Base-by-base conservation (phyloP, 2,797 vertebrate species). In the Zenarchopterus dispar region DNA sequence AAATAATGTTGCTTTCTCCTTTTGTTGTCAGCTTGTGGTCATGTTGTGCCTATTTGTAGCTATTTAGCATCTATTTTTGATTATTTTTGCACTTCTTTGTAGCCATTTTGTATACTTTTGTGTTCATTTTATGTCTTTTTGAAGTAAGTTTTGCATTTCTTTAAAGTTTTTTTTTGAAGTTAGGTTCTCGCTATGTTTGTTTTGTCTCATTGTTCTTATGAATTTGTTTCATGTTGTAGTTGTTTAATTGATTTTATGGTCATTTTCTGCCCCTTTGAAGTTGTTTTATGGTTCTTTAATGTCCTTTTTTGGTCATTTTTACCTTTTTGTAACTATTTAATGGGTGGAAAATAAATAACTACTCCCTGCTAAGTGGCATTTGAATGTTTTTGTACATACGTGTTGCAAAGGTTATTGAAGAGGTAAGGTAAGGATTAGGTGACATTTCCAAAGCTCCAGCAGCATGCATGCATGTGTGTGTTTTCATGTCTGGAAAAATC, bases 381-480 rank as follows among this genome's bases (percentile, higher is more conserved):
- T 43, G 17, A 31, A 51, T 51, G 43, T 16, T 36, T 48, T 24
- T 43, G 42, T 53, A 24, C 9, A n/a, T 11, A 8, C 13, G 7
- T 42, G 48, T 1, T 19, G 17, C n/a, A 16, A 59, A 56, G 61
- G 62, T 73, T 44, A 65, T 44, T 51, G 71, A 61, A 51, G 45
- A 36, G 55, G 36, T 47, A 45, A 73, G 39, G 49, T 58, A 48
- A 21, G 16, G 50, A 60, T 51, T 28, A 61, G 49, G 60, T 33
- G 44, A 78, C 71, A 72, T 77, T 76, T 73, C 48, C 67, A 64
- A 67, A 86, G 69, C 71, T 78, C 72, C 78, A 4, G 28, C 2
- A 13, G 10, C 13, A 36, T 36, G 31, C 9, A 45, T 48, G 22
- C 26, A 21, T 36, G 6, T 36, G 19, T 23, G 15, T 51, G 19